phyloP scores from a whole-genome alignment of 2,113 vertebrate species.

The Oryzias curvinotus region DNA sequence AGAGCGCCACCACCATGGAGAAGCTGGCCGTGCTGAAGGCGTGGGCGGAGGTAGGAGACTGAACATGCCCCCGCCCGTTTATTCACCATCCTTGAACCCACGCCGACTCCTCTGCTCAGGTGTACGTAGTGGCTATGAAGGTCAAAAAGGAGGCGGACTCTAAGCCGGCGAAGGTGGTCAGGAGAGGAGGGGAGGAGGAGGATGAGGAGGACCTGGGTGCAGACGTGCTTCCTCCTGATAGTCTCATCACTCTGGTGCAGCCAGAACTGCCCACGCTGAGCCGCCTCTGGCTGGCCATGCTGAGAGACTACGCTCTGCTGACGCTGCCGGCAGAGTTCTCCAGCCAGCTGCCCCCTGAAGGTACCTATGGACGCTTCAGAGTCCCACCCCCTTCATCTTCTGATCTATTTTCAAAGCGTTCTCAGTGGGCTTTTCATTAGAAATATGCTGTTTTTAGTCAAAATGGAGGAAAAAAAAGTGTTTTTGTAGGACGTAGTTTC shows the following conservation, averaged over 20 bases:
- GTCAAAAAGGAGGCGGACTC: slow-evolving; percentile 94
- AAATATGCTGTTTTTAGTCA: too few relatives aligned
- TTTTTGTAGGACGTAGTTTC: too few relatives aligned
- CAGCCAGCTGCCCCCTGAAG: slow-evolving; percentile 96
- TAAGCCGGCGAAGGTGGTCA: slow-evolving; percentile 66
- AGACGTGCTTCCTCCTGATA: slow-evolving; percentile 91
- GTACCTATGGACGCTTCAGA: slow-evolving; percentile 65
- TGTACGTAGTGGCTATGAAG: slow-evolving; percentile 97
- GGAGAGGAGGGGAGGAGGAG: slow-evolving; percentile 83
- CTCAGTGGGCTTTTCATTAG: too few relatives aligned
- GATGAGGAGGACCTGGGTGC: slow-evolving; percentile 80
- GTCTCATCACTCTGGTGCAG: slow-evolving; percentile 93
- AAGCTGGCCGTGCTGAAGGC: slow-evolving; percentile 96
- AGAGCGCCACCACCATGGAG: slow-evolving; percentile 98
- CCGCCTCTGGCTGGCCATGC: slow-evolving; percentile 91
- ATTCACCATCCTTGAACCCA: background rate
- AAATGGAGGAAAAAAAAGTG: too few relatives aligned
- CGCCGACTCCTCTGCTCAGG: slow-evolving; percentile 68
- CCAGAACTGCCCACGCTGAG: slow-evolving; percentile 92
- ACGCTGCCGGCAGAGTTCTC: slow-evolving; percentile 96
- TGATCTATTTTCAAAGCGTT: too few relatives aligned
- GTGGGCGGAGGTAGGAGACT: slow-evolving; percentile 90
- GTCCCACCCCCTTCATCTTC: background rate
- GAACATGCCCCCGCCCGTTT: background rate
- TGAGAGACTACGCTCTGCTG: slow-evolving; percentile 94